phyloP scores from a whole-genome alignment of 2,113 vertebrate species.

The Catharus minimus region DNA sequence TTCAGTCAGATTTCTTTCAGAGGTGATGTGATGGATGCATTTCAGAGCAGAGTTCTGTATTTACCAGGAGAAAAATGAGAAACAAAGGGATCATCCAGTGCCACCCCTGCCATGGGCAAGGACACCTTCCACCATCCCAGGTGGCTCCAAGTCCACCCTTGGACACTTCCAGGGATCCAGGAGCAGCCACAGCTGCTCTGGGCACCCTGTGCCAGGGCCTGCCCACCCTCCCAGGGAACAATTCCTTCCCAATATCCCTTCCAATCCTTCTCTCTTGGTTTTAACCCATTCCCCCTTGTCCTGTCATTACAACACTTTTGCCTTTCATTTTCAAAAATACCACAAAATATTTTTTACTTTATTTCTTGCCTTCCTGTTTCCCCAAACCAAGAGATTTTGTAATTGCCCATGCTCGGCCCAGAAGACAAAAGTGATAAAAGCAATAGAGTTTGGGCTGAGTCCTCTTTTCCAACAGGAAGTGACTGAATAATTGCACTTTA shows the following conservation, averaged over 20 bases:
- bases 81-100: neutral
- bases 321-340: neutral
- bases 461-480: neutral
- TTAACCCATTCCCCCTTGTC: neutral
- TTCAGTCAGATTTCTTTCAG: neutral
- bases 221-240: neutral
- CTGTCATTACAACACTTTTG: neutral
- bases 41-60: neutral
- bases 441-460: neutral
- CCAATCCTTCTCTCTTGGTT: fast-evolving
- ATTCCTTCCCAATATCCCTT: neutral
- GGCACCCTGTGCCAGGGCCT: neutral
- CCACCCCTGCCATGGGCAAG: neutral
- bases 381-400: neutral
- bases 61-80: neutral
- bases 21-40: neutral
- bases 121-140: neutral
- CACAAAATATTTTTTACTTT: neutral
- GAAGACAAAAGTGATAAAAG: neutral
- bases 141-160: neutral
- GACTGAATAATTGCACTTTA: neutral
- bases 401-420: neutral
- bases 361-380: neutral
- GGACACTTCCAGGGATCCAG: neutral
- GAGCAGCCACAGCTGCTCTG: neutral